Evolutionary conservation across 2,888 invertebrate species (phyloP), one percentile per base, ranked within the genome.

Genomic region (Ditylenchus weischeri): DNA sequence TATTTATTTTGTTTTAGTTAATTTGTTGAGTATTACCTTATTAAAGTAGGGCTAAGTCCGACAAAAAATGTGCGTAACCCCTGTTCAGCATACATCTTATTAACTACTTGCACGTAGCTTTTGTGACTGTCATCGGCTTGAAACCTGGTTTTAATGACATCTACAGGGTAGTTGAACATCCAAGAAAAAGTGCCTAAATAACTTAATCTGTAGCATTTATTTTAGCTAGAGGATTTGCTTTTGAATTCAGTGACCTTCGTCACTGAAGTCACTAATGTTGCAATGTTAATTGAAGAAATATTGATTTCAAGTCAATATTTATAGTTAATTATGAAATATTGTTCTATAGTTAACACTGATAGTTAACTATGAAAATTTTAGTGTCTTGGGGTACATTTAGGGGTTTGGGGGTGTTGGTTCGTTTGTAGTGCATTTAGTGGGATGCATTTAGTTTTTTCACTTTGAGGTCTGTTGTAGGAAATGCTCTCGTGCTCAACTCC

Each of bases 71-170:
- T 89, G 0, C 85, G 82, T 79, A 88, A 86, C 0, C 93, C 93
- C 75, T 91, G 90, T 64, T 79, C 78, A 6, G 73, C 67, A 68
- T 91, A 87, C 18, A 87, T 64, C 36, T 65, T 60, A 64, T 84
- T 84, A 21, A 90, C 85, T 81, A 93, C 93, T 83, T 93, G 90
- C 79, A 88, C 83, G 15, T 89, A 88, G 7, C 89, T 89, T 48
- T 84, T 82, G 83, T 91, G 92, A 76, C 60, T 64, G 43, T 71
- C 69, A 38, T 67, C 67, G 18, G 78, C 72, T 66, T 94, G 93
- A 64, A 91, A 84, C 64, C 92, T 87, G 0, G 93, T 90, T 84
- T 94, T 95, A 29, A 94, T 86, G 1, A 93, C 90, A 84, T 95
- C 94, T 7, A 91, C 84, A 0, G 94, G 94, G 84, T 93, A 94